Evolutionary conservation across 2,888 invertebrate species (phyloP).

Genomic region (Macropis europaea): DNA sequence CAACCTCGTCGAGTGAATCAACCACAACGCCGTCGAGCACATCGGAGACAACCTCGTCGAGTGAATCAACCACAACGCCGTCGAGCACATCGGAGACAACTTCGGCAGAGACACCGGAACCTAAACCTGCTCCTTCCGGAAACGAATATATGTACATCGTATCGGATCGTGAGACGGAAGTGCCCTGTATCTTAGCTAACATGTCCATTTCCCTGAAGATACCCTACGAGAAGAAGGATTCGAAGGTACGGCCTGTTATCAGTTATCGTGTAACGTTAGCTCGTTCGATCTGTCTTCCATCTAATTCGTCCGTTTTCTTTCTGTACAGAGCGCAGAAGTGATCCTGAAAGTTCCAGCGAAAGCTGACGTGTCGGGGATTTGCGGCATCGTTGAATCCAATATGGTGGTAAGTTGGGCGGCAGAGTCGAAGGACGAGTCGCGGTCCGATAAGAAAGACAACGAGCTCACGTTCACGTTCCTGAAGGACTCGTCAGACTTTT

Average conservation of each 20-base stretch:
- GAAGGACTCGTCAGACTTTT: not conserved
- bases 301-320: not conserved
- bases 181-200: not conserved
- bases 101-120: too few species aligned
- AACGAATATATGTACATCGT: not conserved
- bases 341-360: not conserved
- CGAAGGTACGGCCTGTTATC: not conserved
- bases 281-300: not conserved
- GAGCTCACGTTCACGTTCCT: not conserved
- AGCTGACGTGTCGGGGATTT: rapidly evolving
- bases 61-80: too few species aligned
- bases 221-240: not conserved
- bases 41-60: too few species aligned
- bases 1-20: too few species aligned
- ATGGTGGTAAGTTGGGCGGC: not conserved
- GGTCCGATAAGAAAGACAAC: not conserved
- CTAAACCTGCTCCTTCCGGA: rapidly evolving
- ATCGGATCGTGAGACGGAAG: rapidly evolving
- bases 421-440: not conserved
- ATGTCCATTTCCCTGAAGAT: not conserved
- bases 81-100: too few species aligned
- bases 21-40: too few species aligned
- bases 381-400: rapidly evolving
- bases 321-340: not conserved
- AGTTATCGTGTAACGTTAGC: too few species aligned